A percentile compares a stretch with the other conserved stretches of the same genome.
Evolutionary conservation across 30 jellyfish, hydroid and myxozoan genomes (phyloP).

Genomic region (Cassiopea xamachana): DNA sequence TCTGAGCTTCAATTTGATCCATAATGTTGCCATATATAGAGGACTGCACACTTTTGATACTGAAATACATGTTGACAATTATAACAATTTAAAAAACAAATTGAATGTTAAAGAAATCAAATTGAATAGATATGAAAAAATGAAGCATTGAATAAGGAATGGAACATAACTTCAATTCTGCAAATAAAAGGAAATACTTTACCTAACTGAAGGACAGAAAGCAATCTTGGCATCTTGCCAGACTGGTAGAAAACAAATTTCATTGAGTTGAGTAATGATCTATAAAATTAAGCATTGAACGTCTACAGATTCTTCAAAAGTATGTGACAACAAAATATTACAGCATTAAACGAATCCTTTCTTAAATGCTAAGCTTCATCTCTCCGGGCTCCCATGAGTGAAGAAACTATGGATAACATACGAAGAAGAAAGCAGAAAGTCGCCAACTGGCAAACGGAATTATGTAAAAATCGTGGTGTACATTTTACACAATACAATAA

Average conservation of each 20-base stretch:
- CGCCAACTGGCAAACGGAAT: no score
- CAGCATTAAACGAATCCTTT: no score
- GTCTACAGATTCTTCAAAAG: no score
- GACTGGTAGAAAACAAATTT: neutral
- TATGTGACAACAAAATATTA: no score
- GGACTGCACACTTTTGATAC: neutral
- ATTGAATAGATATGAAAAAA: neutral
- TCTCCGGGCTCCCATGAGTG: no score
- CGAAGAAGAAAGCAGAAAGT: no score
- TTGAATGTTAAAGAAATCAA: neutral
- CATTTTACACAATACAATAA: neutral
- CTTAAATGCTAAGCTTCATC: no score
- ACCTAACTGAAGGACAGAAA: neutral
- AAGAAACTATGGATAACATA: no score
- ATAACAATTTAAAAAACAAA: neutral
- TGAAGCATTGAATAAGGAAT: neutral
- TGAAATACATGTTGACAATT: neutral
- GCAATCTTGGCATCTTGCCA: neutral
- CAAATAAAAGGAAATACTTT: neutral
- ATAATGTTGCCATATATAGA: slow-evolving; percentile 48
- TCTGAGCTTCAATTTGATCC: slow-evolving; percentile 22
- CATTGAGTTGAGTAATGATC: neutral
- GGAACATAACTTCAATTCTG: neutral
- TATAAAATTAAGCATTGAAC: neutral
- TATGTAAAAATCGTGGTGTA: neutral